Base-by-base conservation (phyloP, 2,113 vertebrate genomes). In the Neogobius melanostomus region DNA sequence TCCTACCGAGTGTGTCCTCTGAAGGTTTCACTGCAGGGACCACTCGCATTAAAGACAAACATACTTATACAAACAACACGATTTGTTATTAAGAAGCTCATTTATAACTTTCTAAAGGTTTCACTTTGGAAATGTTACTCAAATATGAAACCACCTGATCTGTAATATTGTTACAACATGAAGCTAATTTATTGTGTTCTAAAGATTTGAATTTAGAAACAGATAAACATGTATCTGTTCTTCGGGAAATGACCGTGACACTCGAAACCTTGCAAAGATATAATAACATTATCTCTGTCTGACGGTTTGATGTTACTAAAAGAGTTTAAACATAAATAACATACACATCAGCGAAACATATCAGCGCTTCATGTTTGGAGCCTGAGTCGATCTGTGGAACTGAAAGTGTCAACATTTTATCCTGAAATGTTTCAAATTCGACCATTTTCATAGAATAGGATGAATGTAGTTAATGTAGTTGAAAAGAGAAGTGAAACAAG, bases 11-110 rank as follows among this genome's bases (percentile, higher is more conserved):
- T 73, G 28, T 68, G 61, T 63, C 60, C 12, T 78, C 79, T 83
- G 66, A 85, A 85, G 78, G 82, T 84, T 82, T 80, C 69, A 80
- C 81, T 74, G 76, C 74, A 69, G 81, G 71, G 46, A 47, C 43
- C 7, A 9, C 43, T 47, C 44, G 6, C 11, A 42, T 2, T 2
- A 60, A 60, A 60, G 10, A 21, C 21, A 21, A 48, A 53, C 62
- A 76, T 43, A n/a, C 45, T 62, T 17, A 68, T 42, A 69, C 60
- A 80, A 17, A 1, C 52, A 47, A 14, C n/a, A 28, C 47, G 14
- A 59, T 70, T 79, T 75, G 50, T 64, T 8, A 5, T 66, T 4
- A 36, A 7, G 2, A 53, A 0, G 82, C 84, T 75, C 83, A 89
- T 84, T 69, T 1, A 50, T 62, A 14, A 62, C 17, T 46, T 63